Evolutionary conservation across 2,797 vertebrate genomes (phyloP).

Genomic region (Trachurus trachurus): DNA sequence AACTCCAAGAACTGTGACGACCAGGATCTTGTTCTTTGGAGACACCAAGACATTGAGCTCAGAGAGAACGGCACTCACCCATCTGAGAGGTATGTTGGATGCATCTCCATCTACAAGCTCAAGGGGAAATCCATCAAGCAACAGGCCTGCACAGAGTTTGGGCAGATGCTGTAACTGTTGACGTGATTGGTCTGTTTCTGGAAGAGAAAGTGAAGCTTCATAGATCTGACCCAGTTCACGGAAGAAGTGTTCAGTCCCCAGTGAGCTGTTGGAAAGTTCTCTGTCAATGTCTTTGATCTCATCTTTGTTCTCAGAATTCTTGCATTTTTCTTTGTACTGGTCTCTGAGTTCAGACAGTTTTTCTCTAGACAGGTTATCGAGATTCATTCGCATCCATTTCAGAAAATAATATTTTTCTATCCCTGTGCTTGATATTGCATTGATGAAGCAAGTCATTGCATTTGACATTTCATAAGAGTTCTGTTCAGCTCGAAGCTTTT

Average conservation of each 20-base stretch:
- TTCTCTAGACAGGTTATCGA: conserved; percentile 77
- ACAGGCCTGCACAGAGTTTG: conserved; percentile 78
- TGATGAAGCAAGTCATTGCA: conserved; percentile 81
- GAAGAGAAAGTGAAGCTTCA: conserved; percentile 82
- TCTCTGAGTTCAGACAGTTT: conserved; percentile 71
- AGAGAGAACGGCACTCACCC: conserved; percentile 83
- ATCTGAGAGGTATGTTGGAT: conserved; percentile 85
- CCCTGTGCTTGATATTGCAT: conserved; percentile 64
- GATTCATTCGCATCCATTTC: conserved; percentile 87
- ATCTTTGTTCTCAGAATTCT: conserved; percentile 60
- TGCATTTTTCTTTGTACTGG: conserved; percentile 73
- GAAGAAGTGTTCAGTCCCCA: conserved; percentile 88
- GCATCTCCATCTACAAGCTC: conserved; percentile 89
- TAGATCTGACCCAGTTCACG: conserved; percentile 89
- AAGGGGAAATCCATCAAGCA: conserved; percentile 86
- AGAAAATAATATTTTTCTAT: conserved; percentile 84
- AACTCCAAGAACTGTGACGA: conserved; percentile 85
- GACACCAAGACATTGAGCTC: conserved; percentile 78
- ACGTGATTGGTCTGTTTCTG: conserved; percentile 38
- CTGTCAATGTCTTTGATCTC: conserved; percentile 70
- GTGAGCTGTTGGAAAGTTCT: conserved; percentile 80
- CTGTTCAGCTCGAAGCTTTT: conserved; percentile 72
- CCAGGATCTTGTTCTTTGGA: conserved; percentile 77
- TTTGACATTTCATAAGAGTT: conserved; percentile 61
- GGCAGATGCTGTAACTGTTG: conserved; percentile 82